Evolutionary conservation across 2,797 vertebrate genomes (phyloP), one percentile per base, ranked within the genome.

Genomic region (Sternotherus odoratus): DNA sequence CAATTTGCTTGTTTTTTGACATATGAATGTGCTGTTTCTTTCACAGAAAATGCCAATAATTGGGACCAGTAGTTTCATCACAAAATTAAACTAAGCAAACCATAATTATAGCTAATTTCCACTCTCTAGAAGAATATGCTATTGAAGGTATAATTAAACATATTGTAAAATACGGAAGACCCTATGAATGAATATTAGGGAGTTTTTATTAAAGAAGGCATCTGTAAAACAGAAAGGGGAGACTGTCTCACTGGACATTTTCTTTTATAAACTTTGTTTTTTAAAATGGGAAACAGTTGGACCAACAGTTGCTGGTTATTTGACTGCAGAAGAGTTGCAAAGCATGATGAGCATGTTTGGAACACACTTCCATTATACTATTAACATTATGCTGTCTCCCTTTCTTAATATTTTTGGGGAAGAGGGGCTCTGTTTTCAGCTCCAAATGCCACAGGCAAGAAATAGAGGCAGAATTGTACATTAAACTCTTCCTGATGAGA

Each of bases 271-370:
- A 87, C 83, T 63, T 92, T 57, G 66, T 1, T 5, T 91, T 93
- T 92, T 87, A 0, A 63, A 94, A 96, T 87, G 83, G 72, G 89
- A 95, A 97, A 91, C 79, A 93, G 85, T 85, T 95, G 87, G 77
- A 26, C 88, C 54, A 90, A 86, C 83, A 96, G 85, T 92, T 96
- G 95, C 66, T 91, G 93, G 74, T 95, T 93, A 83, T 78, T 94
- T 94, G 92, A 56, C 79, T 94, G 88, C 33, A 43, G 85, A 89
- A 93, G 87, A 92, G 88, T 95, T 92, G 77, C 86, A 60, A 90
- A 94, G 82, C 86, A 50, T 79, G 85, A 88, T 85, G 88, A 95
- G 80, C 82, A 46, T 93, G 89, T 93, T 93, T 96, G 89, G 74
- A 91, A 89, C 85, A 89, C 72, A 56, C 79, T 53, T 93, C 91